Conservation (phyloP, 2,113 vertebrate genomes). For the Macheiramphus alcinus region DNA sequence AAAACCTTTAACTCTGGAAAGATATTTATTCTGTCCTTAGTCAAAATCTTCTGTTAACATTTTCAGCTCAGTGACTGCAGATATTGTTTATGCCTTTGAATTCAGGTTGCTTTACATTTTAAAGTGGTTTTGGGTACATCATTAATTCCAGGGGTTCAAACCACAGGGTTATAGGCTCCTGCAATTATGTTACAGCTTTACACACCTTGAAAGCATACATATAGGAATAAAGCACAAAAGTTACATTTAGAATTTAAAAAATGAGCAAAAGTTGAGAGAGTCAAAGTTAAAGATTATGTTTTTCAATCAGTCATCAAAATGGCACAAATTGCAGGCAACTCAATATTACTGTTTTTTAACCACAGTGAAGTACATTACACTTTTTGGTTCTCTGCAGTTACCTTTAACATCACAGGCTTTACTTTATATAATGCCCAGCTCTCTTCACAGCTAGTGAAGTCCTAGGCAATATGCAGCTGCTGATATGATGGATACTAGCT, state of each 20-base stretch:
- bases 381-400: background rate
- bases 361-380: background rate
- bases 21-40: background rate
- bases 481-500: background rate
- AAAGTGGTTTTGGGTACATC: background rate
- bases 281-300: background rate
- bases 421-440: background rate
- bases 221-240: background rate
- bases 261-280: background rate
- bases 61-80: constrained; percentile 1
- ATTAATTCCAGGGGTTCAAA: background rate
- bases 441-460: background rate
- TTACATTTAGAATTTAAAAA: background rate
- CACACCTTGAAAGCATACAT: background rate
- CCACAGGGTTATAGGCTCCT: constrained; percentile 11
- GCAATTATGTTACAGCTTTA: constrained; percentile 21
- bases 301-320: background rate
- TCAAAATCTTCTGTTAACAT: background rate
- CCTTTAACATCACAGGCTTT: background rate
- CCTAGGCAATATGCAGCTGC: background rate
- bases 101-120: constrained; percentile 15
- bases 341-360: background rate
- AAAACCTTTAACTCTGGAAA: constrained; percentile 11
- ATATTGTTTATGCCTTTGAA: background rate
- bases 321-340: background rate